Evolutionary conservation across 1,140 invertebrate genomes (phyloP).

Genomic region (Babylonia areolata): DNA sequence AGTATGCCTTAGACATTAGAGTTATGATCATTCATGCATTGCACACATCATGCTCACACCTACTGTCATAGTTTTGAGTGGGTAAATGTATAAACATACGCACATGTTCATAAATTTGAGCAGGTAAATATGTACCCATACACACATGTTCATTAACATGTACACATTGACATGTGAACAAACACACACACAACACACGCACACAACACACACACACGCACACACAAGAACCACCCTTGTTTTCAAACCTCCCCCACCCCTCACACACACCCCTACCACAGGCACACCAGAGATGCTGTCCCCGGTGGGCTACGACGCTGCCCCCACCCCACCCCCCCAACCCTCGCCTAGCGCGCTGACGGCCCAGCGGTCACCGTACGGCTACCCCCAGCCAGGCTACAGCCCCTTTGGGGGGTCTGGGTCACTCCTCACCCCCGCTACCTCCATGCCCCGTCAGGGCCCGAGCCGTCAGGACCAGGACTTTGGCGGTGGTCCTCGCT

Average conservation of each 20-base stretch:
- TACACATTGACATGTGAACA: no score
- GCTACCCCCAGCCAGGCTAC: slow-evolving; percentile 25
- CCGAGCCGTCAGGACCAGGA: slow-evolving; percentile 32
- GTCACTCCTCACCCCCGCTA: slow-evolving; percentile 30
- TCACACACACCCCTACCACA: slow-evolving; percentile 41
- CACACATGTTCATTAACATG: no score
- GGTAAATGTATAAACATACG: no score
- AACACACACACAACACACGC: no score
- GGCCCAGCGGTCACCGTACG: slow-evolving; percentile 46
- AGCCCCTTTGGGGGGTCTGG: neutral
- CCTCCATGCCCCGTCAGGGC: slow-evolving; percentile 39
- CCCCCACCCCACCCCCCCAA: slow-evolving; percentile 70
- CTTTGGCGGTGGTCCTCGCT: neutral
- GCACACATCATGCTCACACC: no score
- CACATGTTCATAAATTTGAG: no score
- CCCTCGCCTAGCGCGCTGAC: slow-evolving; percentile 69
- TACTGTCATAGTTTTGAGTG: no score
- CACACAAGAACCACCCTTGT: no score
- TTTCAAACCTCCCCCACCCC: neutral
- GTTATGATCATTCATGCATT: no score
- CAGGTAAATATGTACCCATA: no score
- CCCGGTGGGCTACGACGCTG: slow-evolving; percentile 63
- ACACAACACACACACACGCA: no score
- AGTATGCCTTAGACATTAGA: no score
- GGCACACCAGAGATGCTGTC: slow-evolving; percentile 73